These are phyloP conservation scores for Caenorhabditis angaria DNA, from an alignment of 2,888 invertebrate species.

Conservation along the genomic window DNA sequence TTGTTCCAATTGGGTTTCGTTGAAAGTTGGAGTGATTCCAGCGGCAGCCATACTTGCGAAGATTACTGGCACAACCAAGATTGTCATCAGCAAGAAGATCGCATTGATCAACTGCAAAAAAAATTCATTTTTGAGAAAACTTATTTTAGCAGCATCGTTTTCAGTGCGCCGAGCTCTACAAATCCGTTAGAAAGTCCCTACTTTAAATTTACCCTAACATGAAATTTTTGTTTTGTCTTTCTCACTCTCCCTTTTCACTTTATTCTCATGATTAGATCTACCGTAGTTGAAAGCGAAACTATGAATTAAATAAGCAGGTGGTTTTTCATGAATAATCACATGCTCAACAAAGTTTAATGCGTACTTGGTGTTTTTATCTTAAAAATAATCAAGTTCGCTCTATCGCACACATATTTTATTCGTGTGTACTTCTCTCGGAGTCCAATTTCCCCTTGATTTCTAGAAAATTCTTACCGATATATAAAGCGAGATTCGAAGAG, in stretches of 20 bases:
- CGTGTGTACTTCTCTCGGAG: not conserved
- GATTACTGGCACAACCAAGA: conserved; percentile 26
- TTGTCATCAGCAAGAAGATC: conserved; percentile 18
- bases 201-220: no score
- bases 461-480: conserved; percentile 1
- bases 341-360: not conserved
- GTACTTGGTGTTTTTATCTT: not conserved
- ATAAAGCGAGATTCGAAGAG: not conserved
- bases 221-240: no score
- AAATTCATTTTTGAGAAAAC: not conserved
- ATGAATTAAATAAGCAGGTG: no score
- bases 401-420: no score
- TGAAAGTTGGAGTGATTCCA: conserved; percentile 14
- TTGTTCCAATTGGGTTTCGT: conserved; percentile 12
- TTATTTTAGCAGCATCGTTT: not conserved
- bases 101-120: conserved; percentile 22
- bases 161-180: not conserved
- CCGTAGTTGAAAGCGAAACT: no score
- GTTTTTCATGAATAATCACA: not conserved
- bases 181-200: no score
- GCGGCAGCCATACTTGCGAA: conserved; percentile 26
- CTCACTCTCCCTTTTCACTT: no score
- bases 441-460: not conserved
- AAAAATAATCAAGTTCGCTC: not conserved
- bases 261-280: no score